Percentiles rank a stretch among this genome's conserved stretches.
phyloP scores from a whole-genome alignment of 2,113 vertebrate species.

The Zosterops japonicus region DNA sequence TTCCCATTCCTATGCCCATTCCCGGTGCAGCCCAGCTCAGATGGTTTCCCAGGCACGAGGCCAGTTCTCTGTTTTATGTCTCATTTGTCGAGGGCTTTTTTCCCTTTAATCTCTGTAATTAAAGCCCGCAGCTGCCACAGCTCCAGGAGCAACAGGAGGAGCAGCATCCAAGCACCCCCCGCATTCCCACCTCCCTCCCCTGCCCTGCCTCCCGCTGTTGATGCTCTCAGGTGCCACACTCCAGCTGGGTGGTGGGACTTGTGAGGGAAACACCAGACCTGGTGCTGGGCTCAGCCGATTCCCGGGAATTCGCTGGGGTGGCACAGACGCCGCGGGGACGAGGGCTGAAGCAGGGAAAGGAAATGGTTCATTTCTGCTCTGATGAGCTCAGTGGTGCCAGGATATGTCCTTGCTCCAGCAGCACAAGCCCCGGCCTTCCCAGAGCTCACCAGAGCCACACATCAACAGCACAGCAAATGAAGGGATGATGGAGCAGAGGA shows the following conservation, averaged over 20 bases:
- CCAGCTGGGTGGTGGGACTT: background rate
- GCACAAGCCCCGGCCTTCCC: background rate
- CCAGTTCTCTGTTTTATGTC: background rate
- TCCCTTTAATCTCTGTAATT: background rate
- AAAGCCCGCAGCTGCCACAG: background rate
- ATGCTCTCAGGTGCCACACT: conserved; percentile 14
- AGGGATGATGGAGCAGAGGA: background rate
- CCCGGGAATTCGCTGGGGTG: background rate
- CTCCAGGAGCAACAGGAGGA: background rate
- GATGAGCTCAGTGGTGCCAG: background rate
- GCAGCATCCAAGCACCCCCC: background rate
- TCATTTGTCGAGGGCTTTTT: background rate
- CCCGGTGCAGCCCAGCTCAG: background rate
- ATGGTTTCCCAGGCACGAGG: background rate
- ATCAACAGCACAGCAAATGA: fast-evolving
- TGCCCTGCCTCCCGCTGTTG: background rate
- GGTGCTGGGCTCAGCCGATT: background rate
- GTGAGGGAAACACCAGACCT: conserved; percentile 6
- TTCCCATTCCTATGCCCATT: too few relatives aligned
- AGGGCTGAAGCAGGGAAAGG: background rate
- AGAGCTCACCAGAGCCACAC: background rate
- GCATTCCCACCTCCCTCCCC: background rate
- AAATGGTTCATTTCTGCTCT: background rate
- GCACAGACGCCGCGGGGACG: background rate
- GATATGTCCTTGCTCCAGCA: background rate